These are phyloP conservation scores for Lasioglossum leucozonium DNA, from an alignment of 2,888 invertebrate genomes.

Conservation along the genomic window DNA sequence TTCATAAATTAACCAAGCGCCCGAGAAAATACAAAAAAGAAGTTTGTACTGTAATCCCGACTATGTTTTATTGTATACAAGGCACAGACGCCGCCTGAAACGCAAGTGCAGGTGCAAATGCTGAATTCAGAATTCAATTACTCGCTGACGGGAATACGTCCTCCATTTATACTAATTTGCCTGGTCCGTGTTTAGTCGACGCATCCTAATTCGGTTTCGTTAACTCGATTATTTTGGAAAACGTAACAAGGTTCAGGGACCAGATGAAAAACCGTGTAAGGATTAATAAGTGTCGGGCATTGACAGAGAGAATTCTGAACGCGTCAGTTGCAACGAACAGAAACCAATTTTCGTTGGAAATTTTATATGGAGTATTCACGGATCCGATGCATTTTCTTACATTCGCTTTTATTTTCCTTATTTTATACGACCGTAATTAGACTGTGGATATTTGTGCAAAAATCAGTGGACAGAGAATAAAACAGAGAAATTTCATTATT, in stretches of 20 bases:
- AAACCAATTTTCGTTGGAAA: neutral
- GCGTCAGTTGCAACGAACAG: neutral
- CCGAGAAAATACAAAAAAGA: neutral
- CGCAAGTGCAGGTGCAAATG: neutral
- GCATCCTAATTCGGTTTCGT: slow-evolving; percentile 1
- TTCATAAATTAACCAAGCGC: neutral
- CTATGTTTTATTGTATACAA: neutral
- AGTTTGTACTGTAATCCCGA: neutral
- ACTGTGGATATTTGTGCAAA: neutral
- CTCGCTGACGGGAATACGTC: neutral
- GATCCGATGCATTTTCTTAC: neutral
- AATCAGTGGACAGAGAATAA: neutral
- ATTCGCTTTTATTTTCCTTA: neutral
- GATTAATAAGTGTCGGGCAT: neutral
- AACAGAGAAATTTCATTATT: neutral
- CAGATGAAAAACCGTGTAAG: neutral
- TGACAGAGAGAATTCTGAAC: neutral
- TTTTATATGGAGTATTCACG: neutral
- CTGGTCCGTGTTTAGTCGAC: neutral
- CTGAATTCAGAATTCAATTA: slow-evolving; percentile 6
- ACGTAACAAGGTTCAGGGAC: neutral
- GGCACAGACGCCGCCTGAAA: neutral
- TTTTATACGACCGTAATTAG: neutral
- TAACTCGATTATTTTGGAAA: neutral
- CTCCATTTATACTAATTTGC: neutral